Evolutionary conservation across 1,140 invertebrate species (phyloP).

Genomic region (Charaxes varanes): DNA sequence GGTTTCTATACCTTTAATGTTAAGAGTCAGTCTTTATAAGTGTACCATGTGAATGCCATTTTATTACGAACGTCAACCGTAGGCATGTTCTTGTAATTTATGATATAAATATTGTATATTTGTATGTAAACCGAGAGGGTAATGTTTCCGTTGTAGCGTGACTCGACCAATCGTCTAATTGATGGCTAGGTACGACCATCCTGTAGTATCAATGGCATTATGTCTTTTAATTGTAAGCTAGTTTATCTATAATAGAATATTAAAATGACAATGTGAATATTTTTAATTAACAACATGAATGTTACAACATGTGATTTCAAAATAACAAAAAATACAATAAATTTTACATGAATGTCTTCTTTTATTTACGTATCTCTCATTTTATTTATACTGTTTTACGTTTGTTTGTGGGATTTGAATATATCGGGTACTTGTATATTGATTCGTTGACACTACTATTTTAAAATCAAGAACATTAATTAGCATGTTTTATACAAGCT

Average conservation of each 20-base stretch:
- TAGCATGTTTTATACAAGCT: too few relatives aligned
- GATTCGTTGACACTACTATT: too few relatives aligned
- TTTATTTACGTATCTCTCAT: conserved; percentile 16
- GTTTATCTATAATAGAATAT: conserved; percentile 69
- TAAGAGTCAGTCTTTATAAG: conserved; percentile 62
- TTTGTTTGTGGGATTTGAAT: too few relatives aligned
- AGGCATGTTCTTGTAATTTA: conserved; percentile 54
- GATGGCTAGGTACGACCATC: conserved; percentile 46
- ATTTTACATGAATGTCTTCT: conserved; percentile 69
- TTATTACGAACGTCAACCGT: conserved; percentile 62
- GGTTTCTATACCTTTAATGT: conserved; percentile 62
- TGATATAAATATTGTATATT: conserved; percentile 70
- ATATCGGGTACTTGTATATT: too few relatives aligned
- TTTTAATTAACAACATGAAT: conserved; percentile 75
- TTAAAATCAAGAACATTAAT: too few relatives aligned
- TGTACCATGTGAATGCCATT: conserved; percentile 69
- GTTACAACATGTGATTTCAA: conserved; percentile 76
- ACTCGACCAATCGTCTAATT: conserved; percentile 66
- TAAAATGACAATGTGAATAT: conserved; percentile 75
- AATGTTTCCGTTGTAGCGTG: conserved; percentile 55
- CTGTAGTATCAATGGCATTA: conserved; percentile 70
- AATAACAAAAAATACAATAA: conserved; percentile 75
- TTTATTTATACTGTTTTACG: background rate
- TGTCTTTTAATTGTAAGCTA: conserved; percentile 69
- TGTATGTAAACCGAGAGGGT: conserved; percentile 60